phyloP scores from a whole-genome alignment of 2,113 vertebrate species.

The Charadrius vociferus region DNA sequence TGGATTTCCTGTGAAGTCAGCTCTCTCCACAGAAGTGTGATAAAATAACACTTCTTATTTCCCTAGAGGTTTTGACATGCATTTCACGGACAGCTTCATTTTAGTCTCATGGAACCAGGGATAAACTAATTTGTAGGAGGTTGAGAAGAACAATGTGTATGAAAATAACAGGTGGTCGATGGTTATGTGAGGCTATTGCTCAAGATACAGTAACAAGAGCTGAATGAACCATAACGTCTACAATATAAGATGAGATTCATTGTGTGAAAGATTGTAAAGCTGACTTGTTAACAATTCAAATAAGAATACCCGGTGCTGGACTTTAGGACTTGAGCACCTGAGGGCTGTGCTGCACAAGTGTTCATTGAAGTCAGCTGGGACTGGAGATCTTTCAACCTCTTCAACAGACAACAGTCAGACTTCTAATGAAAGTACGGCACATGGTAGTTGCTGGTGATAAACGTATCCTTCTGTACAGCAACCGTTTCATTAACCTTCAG shows the following conservation, averaged over 20 bases:
- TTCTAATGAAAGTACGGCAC: neutral
- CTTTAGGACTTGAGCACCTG: neutral
- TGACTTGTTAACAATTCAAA: neutral
- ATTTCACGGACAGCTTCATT: neutral
- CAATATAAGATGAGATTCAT: neutral
- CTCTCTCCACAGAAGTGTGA: neutral
- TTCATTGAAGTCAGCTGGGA: neutral
- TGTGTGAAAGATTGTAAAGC: neutral
- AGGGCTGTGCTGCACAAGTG: neutral
- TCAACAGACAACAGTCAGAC: neutral
- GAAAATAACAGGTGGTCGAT: neutral
- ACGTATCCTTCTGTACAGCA: neutral
- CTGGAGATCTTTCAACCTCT: neutral
- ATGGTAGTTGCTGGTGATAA: neutral
- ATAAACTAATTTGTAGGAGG: neutral
- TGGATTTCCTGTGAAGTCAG: slow-evolving; percentile 16
- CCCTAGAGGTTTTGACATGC: neutral
- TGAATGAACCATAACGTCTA: neutral
- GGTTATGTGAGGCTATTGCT: neutral
- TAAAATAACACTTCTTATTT: neutral
- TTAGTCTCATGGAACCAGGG: neutral
- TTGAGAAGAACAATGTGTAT: neutral
- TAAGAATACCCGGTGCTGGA: neutral
- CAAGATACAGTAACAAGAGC: neutral
- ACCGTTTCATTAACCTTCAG: neutral